Evolutionary conservation across 2,797 vertebrate species (phyloP).

Genomic region (Rachycentron canadum): DNA sequence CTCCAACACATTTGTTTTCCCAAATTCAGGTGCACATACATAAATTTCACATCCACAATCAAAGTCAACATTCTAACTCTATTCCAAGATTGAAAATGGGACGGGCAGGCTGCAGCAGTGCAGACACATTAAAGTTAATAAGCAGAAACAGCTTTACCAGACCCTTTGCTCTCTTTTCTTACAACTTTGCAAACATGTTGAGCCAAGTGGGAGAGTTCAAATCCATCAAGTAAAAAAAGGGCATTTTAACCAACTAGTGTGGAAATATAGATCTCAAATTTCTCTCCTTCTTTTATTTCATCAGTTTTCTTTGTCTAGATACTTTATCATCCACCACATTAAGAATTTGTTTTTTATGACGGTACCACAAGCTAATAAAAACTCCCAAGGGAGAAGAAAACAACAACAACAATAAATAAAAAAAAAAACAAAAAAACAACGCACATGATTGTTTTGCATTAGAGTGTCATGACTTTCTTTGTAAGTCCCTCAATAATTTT

Average conservation of each 20-base stretch:
- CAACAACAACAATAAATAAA: no score
- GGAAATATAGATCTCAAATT: background rate
- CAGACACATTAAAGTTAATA: slow-evolving; percentile 51
- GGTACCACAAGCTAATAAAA: slow-evolving; percentile 36
- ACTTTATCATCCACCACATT: slow-evolving; percentile 28
- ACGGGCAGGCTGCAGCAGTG: slow-evolving; percentile 20
- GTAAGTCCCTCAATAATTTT: slow-evolving; percentile 22
- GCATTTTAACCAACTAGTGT: background rate
- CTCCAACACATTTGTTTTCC: slow-evolving; percentile 27
- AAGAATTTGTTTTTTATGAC: slow-evolving; percentile 21
- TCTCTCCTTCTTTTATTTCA: background rate
- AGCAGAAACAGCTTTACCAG: slow-evolving; percentile 38
- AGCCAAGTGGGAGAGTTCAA: slow-evolving; percentile 21
- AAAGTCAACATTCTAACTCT: slow-evolving; percentile 50
- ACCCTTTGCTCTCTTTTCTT: slow-evolving; percentile 21
- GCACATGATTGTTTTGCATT: slow-evolving; percentile 37
- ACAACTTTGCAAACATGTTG: slow-evolving; percentile 17
- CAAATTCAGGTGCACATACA: slow-evolving; percentile 21
- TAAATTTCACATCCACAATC: slow-evolving; percentile 37
- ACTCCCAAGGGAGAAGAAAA: slow-evolving; percentile 1
- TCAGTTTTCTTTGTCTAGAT: slow-evolving; percentile 15
- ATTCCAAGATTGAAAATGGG: slow-evolving; percentile 36
- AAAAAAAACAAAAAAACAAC: background rate
- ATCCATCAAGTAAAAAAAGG: background rate
- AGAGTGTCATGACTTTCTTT: slow-evolving; percentile 29